These are phyloP conservation scores for Muraenolepis orangiensis DNA, from an alignment of 2,797 vertebrate species.

Conservation along the genomic window DNA sequence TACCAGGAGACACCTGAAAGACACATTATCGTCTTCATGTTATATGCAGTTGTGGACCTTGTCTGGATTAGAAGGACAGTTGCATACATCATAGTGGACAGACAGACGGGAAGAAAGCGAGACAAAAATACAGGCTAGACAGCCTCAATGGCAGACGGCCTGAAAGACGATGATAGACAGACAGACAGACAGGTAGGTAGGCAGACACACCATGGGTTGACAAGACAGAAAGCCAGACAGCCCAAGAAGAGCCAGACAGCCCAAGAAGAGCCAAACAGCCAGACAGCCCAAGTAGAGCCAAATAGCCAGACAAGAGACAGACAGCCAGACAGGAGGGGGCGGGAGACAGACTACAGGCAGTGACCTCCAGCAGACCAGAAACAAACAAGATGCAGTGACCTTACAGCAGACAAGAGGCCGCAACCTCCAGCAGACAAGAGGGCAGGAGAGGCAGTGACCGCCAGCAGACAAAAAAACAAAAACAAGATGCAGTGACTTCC, in stretches of 20 bases:
- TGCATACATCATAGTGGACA: not conserved
- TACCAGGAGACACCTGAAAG: constrained; percentile 92
- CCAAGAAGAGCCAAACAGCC: not conserved
- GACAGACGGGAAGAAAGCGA: not conserved
- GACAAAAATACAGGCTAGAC: too few relatives aligned
- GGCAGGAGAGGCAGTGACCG: not conserved
- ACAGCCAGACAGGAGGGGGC: too few relatives aligned
- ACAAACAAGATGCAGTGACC: not conserved
- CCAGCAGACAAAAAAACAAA: not conserved
- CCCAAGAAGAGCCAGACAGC: not conserved
- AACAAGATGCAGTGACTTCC: not conserved
- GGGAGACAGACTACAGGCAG: not conserved
- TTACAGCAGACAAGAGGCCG: too few relatives aligned
- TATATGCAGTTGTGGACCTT: too few relatives aligned
- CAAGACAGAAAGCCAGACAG: not conserved
- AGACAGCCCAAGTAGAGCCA: not conserved
- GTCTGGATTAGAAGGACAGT: not conserved
- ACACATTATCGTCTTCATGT: not conserved
- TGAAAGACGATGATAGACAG: not conserved
- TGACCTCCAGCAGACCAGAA: not conserved
- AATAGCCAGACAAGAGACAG: not conserved
- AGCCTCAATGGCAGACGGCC: too few relatives aligned
- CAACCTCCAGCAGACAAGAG: too few relatives aligned
- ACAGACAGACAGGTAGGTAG: too few relatives aligned
- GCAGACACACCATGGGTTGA: too few relatives aligned